Evolutionary conservation across 2,113 vertebrate genomes (phyloP), one percentile per base, ranked within the genome.

Genomic region (Etheostoma spectabile): DNA sequence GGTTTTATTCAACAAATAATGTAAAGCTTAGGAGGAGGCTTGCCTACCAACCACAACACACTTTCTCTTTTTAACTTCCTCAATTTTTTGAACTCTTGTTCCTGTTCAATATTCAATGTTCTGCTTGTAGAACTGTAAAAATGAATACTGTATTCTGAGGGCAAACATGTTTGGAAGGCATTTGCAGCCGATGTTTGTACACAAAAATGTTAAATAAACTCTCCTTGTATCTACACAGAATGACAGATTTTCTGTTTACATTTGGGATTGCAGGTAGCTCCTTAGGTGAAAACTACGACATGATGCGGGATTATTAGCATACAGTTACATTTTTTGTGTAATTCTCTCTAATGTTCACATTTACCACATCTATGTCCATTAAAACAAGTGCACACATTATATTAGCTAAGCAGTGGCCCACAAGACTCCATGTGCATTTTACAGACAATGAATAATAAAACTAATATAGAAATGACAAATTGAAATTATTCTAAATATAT

Each of bases 161-260:
- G 89, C 79, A 91, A 91, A 91, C 91, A 86, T 90, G 87, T 94
- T 94, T 89, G 89, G 88, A 92, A 93, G 92, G 91, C 93, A 88
- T 94, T 95, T 95, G 93, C 84, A 74, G 93, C 92, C 94, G 92
- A 86, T 92, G 92, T 95, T 95, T 95, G 94, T 95, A 95, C 93
- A 94, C 93, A 88, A 94, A 87, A 94, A 92, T 92, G 90, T 92
- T 91, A 91, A 95, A 95, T 95, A 95, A 95, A 95, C 93, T 87
- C 84, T 94, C 91, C 91, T 93, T 93, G 93, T 94, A 95, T 95
- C 92, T 92, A 91, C 89, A 88, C 49, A 75, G 16, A 64, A 73
- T 22, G 19, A 42, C 12, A 14, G 18, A n/a, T 59, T 57, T 67
- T 35, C 27, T 57, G 19, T 49, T 35, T 21, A 2, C 1, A 14